Evolutionary conservation across 2,113 vertebrate genomes (phyloP).

Genomic region (Pollimyrus isidori): DNA sequence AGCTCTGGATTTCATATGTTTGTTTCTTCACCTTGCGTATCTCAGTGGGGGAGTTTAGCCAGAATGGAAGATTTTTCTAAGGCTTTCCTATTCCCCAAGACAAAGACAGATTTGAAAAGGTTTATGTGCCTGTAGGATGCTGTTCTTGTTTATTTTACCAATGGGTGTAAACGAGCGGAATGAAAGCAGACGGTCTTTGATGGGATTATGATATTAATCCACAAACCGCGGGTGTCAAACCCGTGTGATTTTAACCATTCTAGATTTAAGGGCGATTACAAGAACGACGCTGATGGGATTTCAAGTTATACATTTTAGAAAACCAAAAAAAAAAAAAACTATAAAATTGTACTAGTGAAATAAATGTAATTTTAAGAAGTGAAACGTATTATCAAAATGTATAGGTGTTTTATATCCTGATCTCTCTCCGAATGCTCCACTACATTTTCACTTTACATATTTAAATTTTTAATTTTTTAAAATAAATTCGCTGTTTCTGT

Average conservation of each 20-base stretch:
- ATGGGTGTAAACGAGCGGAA: conserved; percentile 10
- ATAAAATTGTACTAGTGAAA: not conserved
- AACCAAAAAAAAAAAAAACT: not conserved
- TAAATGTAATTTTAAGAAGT: not conserved
- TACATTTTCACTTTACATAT: not conserved
- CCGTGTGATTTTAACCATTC: not conserved
- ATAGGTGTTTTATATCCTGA: not conserved
- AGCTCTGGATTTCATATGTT: conserved; percentile 17
- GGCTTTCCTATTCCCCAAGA: not conserved
- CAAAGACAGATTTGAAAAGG: conserved; percentile 19
- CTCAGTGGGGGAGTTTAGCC: conserved; percentile 6
- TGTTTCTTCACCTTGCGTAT: conserved; percentile 15
- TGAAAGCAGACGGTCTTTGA: conserved; percentile 26
- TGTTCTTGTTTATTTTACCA: conserved; percentile 18
- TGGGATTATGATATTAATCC: conserved; percentile 33
- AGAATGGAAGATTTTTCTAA: not conserved
- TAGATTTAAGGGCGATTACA: not conserved
- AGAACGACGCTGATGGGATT: not conserved
- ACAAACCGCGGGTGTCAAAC: conserved; percentile 18
- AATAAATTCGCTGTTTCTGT: not conserved
- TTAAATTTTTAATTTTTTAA: not conserved
- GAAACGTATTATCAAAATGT: not conserved
- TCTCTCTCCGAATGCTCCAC: not conserved
- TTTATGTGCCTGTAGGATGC: not conserved
- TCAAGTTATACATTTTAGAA: not conserved